phyloP scores from a whole-genome alignment of 2,113 vertebrate species.

The Barnardius zonarius region DNA sequence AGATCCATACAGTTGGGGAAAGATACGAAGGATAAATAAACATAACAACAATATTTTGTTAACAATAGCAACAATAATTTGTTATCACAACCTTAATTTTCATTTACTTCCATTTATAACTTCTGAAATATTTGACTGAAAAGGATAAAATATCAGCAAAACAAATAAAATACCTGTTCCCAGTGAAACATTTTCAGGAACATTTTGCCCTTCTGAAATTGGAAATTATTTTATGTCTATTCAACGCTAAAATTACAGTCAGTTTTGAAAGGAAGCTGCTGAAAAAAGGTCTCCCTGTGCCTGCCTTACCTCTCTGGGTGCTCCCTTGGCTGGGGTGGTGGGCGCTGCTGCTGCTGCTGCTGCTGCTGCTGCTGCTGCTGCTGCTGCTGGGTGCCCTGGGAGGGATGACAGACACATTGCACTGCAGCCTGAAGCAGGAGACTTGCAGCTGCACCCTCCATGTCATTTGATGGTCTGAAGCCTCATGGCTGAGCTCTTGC shows the following conservation, averaged over 20 bases:
- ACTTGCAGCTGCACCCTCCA: neutral
- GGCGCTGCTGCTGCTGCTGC: neutral
- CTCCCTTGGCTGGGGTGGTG: neutral
- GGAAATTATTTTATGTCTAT: neutral
- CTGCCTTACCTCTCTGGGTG: constrained; percentile 39
- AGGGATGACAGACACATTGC: neutral
- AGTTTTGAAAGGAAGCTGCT: neutral
- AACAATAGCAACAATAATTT: neutral
- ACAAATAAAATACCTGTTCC: neutral
- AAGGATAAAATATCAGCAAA: neutral
- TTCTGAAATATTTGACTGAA: neutral
- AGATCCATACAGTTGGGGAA: neutral
- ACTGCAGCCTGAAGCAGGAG: neutral
- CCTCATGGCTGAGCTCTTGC: neutral
- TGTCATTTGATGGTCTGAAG: neutral
- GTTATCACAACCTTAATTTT: neutral
- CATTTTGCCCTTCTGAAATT: neutral
- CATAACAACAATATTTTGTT: too few species aligned
- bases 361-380: neutral
- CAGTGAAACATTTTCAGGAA: neutral
- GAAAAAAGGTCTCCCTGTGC: neutral
- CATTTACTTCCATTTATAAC: neutral
- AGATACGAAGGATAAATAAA: neutral
- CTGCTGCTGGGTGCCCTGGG: neutral
- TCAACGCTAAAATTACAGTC: fast-evolving